phyloP scores from a whole-genome alignment of 2,113 vertebrate genomes.

The Capreolus pygargus region DNA sequence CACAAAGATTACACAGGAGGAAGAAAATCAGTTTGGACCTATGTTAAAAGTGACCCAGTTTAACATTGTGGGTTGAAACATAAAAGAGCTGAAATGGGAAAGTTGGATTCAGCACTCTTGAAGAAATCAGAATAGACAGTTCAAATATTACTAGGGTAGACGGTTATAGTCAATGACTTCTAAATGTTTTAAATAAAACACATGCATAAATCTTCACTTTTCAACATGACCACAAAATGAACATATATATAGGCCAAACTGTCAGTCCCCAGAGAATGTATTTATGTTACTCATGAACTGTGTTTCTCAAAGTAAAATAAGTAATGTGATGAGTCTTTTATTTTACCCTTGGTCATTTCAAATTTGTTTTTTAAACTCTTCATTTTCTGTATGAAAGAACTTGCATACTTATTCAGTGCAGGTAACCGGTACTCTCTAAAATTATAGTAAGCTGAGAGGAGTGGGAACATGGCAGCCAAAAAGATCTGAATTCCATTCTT shows the following conservation, averaged over 20 bases:
- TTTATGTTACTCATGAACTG: background rate
- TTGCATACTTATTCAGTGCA: background rate
- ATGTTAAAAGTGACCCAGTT: background rate
- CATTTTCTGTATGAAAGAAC: background rate
- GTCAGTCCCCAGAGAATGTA: background rate
- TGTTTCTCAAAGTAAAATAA: constrained; percentile 3
- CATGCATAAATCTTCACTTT: background rate
- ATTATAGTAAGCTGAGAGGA: background rate
- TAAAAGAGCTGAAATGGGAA: background rate
- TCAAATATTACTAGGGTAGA: background rate
- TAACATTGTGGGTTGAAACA: background rate
- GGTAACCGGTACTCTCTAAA: background rate
- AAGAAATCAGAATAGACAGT: background rate
- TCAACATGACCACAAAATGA: background rate
- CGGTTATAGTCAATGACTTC: background rate
- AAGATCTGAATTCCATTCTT: background rate
- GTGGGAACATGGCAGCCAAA: background rate
- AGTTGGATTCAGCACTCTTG: background rate
- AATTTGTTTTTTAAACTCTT: background rate
- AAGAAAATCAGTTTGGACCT: background rate
- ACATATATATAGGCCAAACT: background rate
- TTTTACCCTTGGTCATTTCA: background rate
- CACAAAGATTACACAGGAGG: background rate
- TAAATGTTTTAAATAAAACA: background rate
- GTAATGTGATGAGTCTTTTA: background rate